Evolutionary conservation across 2,113 vertebrate genomes (phyloP).

Genomic region (Salminus brasiliensis): DNA sequence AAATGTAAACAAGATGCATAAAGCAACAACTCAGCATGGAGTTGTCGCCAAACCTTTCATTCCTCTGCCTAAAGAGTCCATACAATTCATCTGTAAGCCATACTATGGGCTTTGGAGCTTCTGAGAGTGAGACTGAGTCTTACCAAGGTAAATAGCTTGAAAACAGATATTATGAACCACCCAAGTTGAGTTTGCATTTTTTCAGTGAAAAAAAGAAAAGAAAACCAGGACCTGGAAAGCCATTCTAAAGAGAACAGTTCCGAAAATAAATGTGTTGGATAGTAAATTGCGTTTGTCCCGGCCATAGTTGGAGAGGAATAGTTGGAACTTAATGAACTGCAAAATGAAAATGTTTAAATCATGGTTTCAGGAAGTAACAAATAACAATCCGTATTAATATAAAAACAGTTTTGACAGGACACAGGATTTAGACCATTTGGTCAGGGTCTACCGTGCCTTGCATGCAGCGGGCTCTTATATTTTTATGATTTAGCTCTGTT

Average conservation of each 20-base stretch:
- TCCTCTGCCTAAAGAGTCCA: background rate
- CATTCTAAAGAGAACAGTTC: background rate
- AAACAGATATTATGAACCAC: constrained; percentile 27
- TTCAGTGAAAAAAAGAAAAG: background rate
- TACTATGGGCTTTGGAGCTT: constrained; percentile 19
- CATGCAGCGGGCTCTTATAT: background rate
- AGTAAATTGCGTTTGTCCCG: constrained; percentile 3
- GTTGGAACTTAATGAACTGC: constrained; percentile 9
- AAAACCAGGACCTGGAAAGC: background rate
- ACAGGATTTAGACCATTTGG: constrained; percentile 9
- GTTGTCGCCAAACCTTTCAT: constrained; percentile 1
- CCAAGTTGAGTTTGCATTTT: constrained; percentile 21
- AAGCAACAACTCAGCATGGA: background rate
- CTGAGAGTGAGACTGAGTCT: background rate
- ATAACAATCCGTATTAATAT: constrained; percentile 28
- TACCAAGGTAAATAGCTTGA: constrained; percentile 36
- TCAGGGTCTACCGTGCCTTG: constrained; percentile 3
- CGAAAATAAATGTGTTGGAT: constrained; percentile 22
- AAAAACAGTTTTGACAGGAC: constrained; percentile 25
- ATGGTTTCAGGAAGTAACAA: constrained; percentile 37
- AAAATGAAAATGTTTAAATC: constrained; percentile 20
- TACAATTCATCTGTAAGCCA: constrained; percentile 20
- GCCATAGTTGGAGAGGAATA: background rate
- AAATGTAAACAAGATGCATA: no score
- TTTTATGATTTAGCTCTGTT: constrained; percentile 2